A percentile compares a stretch with the other conserved stretches of the same genome.
Conservation (phyloP, 2,797 vertebrate genomes). For the Cephalopachus bancanus region DNA sequence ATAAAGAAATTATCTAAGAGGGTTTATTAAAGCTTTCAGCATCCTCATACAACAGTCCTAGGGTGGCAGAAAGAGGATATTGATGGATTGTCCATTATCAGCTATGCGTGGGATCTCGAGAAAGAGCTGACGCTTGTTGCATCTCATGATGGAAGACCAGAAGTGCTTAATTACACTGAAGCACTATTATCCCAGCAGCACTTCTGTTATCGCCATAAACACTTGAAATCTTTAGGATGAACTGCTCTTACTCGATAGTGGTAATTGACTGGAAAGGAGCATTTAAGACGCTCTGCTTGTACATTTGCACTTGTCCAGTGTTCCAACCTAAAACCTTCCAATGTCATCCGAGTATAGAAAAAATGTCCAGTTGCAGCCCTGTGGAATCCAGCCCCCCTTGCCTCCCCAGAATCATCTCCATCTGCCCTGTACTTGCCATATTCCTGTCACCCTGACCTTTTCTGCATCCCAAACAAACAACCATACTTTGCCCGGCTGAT, state of each 20-base stretch:
- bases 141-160: slow-evolving; percentile 53
- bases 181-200: slow-evolving; percentile 78
- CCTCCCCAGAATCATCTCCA: not conserved
- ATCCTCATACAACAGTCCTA: not conserved
- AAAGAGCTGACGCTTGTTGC: slow-evolving; percentile 49
- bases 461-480: not conserved
- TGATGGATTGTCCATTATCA: slow-evolving; percentile 63
- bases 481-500: too few species aligned
- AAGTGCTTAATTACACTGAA: slow-evolving; percentile 79
- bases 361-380: not conserved
- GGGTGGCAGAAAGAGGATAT: slow-evolving; percentile 54
- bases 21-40: slow-evolving; percentile 24
- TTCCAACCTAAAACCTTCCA: not conserved
- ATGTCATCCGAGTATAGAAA: not conserved
- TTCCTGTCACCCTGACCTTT: not conserved
- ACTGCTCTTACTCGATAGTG: slow-evolving; percentile 76
- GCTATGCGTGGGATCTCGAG: not conserved
- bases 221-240: slow-evolving; percentile 81
- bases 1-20: slow-evolving; percentile 71
- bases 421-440: not conserved
- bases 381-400: not conserved
- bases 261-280: slow-evolving; percentile 76
- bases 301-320: not conserved
- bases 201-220: slow-evolving; percentile 77
- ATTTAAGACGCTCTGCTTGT: slow-evolving; percentile 72